phyloP scores from a whole-genome alignment of 2,113 vertebrate genomes.

The Chaetodon auriga region DNA sequence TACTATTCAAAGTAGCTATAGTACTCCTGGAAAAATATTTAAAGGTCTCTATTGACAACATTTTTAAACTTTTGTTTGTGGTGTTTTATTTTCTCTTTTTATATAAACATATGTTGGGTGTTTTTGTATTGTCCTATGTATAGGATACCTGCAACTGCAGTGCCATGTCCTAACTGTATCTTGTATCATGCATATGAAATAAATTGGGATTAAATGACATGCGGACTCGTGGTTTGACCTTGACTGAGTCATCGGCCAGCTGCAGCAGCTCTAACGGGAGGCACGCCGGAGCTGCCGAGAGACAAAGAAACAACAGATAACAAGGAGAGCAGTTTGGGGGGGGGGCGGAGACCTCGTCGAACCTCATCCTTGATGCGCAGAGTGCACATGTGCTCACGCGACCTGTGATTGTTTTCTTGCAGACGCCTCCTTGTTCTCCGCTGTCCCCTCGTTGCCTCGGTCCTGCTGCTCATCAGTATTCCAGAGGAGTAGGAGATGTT shows the following conservation, averaged over 20 bases:
- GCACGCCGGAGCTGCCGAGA: not conserved
- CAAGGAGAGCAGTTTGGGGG: not conserved
- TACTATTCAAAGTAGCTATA: slow-evolving; percentile 49
- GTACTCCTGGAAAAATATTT: slow-evolving; percentile 20
- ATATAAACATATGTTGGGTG: slow-evolving; percentile 56
- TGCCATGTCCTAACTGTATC: slow-evolving; percentile 71
- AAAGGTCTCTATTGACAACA: slow-evolving; percentile 29
- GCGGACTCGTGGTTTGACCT: slow-evolving; percentile 54
- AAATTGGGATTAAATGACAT: slow-evolving; percentile 73
- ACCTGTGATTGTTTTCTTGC: not conserved
- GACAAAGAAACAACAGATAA: slow-evolving; percentile 19
- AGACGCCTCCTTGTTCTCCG: slow-evolving; percentile 35
- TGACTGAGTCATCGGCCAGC: slow-evolving; percentile 34
- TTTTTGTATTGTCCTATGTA: slow-evolving; percentile 71
- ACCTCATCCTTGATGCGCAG: slow-evolving; percentile 4
- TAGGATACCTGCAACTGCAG: slow-evolving; percentile 65
- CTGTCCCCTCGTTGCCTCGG: slow-evolving; percentile 34
- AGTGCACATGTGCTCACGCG: slow-evolving; percentile 5
- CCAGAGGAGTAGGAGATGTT: slow-evolving; percentile 77
- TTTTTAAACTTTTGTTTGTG: slow-evolving; percentile 40
- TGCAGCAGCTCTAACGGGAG: slow-evolving; percentile 15
- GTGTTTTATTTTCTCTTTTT: slow-evolving; percentile 63
- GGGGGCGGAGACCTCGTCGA: not conserved
- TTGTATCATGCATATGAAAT: slow-evolving; percentile 81
- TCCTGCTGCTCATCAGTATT: slow-evolving; percentile 80